Percentiles rank a stretch among this genome's conserved stretches.
phyloP scores from a whole-genome alignment of 2,888 invertebrate species.

The Aphrophora alni region DNA sequence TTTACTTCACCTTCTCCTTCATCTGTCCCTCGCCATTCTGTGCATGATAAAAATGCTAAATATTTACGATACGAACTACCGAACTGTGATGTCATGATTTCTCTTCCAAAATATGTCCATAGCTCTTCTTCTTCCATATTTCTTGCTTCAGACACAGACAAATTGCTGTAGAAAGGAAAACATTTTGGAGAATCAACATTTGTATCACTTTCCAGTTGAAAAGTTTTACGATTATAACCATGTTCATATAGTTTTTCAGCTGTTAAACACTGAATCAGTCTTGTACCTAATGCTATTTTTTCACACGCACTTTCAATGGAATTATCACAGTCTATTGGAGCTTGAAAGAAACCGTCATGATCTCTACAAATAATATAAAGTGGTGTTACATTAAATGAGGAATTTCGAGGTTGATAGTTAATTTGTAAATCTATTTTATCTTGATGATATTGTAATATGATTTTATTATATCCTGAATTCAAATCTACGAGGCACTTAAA shows the following conservation, averaged over 20 bases:
- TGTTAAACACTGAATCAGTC: slow-evolving; percentile 83
- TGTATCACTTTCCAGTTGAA: slow-evolving; percentile 68
- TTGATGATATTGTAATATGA: slow-evolving; percentile 65
- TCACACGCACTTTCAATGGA: slow-evolving; percentile 75
- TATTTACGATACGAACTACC: slow-evolving; percentile 78
- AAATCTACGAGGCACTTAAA: slow-evolving; percentile 75
- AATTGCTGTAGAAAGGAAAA: slow-evolving; percentile 73
- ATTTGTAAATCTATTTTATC: slow-evolving; percentile 32
- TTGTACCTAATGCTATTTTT: slow-evolving; percentile 76
- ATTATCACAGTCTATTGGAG: slow-evolving; percentile 67
- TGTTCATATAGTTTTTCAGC: slow-evolving; percentile 87
- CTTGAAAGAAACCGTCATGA: slow-evolving; percentile 80
- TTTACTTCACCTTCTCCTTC: slow-evolving; percentile 64
- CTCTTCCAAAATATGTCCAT: slow-evolving; percentile 85
- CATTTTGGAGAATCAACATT: slow-evolving; percentile 63
- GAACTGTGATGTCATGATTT: slow-evolving; percentile 75
- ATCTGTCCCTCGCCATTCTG: slow-evolving; percentile 71
- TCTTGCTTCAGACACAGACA: slow-evolving; percentile 73
- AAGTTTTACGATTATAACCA: slow-evolving; percentile 79
- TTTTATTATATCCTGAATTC: slow-evolving; percentile 66
- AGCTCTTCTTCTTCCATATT: slow-evolving; percentile 77
- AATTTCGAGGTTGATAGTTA: slow-evolving; percentile 39
- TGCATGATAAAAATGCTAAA: slow-evolving; percentile 88
- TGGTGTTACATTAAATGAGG: slow-evolving; percentile 57
- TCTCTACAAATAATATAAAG: slow-evolving; percentile 83